Percentiles rank a stretch among this genome's conserved stretches.
These are phyloP conservation scores for Forbesichthys papilliferus DNA, from an alignment of 2,113 vertebrate genomes.

Conservation along the genomic window DNA sequence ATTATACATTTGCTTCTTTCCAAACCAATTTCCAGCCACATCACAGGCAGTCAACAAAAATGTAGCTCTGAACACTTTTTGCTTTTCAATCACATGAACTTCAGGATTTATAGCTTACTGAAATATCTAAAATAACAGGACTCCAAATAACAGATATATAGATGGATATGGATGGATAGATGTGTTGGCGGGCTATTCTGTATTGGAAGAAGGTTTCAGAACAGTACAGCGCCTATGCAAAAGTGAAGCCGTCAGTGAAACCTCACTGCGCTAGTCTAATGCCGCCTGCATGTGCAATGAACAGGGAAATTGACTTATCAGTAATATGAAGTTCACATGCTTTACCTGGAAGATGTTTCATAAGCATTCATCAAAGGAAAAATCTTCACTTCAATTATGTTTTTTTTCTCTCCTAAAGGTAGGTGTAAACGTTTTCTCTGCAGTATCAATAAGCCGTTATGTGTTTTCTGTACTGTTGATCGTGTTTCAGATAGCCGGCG, in stretches of 20 bases:
- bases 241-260: slow-evolving; percentile 39
- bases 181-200: slow-evolving; percentile 18
- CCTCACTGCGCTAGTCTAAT: slow-evolving; percentile 40
- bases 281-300: not conserved
- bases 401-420: not conserved
- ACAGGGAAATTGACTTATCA: slow-evolving; percentile 26
- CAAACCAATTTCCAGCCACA: slow-evolving; percentile 51
- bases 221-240: slow-evolving; percentile 11
- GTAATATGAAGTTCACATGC: slow-evolving; percentile 45
- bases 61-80: slow-evolving; percentile 65
- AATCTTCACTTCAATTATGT: slow-evolving; percentile 13
- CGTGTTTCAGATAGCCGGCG: slow-evolving; percentile 83
- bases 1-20: slow-evolving; percentile 58
- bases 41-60: slow-evolving; percentile 67
- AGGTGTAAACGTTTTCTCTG: not conserved
- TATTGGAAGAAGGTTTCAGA: slow-evolving; percentile 39
- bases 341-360: slow-evolving; percentile 28
- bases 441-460: slow-evolving; percentile 44
- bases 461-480: slow-evolving; percentile 35
- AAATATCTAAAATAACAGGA: slow-evolving; percentile 56
- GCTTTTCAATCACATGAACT: slow-evolving; percentile 37
- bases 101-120: slow-evolving; percentile 61
- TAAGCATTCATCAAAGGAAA: slow-evolving; percentile 20
- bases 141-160: slow-evolving; percentile 20
- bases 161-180: too few species aligned